phyloP scores from a whole-genome alignment of 2,888 invertebrate species.

The Acanthoscelides obtectus region DNA sequence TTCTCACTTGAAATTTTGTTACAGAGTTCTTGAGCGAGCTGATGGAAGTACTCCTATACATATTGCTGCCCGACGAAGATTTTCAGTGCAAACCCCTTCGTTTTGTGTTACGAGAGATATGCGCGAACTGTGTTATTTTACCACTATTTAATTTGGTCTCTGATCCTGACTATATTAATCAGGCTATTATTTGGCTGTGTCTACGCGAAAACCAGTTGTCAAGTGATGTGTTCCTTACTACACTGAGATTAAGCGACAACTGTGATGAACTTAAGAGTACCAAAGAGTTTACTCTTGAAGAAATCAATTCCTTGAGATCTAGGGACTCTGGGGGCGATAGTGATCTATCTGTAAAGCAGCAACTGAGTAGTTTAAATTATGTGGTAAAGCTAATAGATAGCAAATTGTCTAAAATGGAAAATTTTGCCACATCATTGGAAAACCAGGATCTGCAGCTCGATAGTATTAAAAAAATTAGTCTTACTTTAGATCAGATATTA shows the following conservation, averaged over 20 bases:
- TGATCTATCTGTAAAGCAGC: conserved; percentile 77
- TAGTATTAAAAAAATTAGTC: conserved; percentile 45
- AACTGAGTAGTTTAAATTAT: conserved; percentile 78
- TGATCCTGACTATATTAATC: conserved; percentile 90
- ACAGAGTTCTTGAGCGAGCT: conserved; percentile 77
- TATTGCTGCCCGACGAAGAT: conserved; percentile 77
- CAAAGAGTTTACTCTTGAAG: conserved; percentile 71
- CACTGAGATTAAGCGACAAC: conserved; percentile 73
- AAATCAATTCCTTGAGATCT: conserved; percentile 77
- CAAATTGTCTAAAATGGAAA: conserved; percentile 43
- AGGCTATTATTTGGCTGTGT: conserved; percentile 84
- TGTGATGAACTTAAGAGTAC: conserved; percentile 80
- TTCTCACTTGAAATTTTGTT: conserved; percentile 26
- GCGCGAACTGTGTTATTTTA: conserved; percentile 41
- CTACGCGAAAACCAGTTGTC: conserved; percentile 68
- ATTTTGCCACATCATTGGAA: conserved; percentile 22
- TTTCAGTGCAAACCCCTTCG: conserved; percentile 79
- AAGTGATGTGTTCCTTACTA: conserved; percentile 80
- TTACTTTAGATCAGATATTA: conserved; percentile 67
- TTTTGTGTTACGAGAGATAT: conserved; percentile 64
- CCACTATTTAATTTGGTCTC: conserved; percentile 68
- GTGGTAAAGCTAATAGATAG: conserved; percentile 71
- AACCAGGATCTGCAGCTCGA: conserved; percentile 36
- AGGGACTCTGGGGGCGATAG: conserved; percentile 83
- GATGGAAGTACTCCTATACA: conserved; percentile 75